These are phyloP conservation scores for Limosa lapponica DNA, from an alignment of 2,797 vertebrate genomes.

Conservation along the genomic window DNA sequence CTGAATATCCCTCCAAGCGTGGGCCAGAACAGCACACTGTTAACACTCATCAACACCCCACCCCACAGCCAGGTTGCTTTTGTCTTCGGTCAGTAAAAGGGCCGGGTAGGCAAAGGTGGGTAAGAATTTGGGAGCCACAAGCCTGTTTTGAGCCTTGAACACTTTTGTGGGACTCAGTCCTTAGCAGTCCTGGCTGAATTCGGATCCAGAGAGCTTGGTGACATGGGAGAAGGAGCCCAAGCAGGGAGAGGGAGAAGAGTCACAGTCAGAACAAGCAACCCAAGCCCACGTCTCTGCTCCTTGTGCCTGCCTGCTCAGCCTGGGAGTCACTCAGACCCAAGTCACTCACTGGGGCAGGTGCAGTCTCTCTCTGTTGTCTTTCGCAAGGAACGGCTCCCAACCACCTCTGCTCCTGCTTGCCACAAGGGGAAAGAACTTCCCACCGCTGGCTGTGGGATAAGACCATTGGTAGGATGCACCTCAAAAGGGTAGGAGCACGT, in stretches of 20 bases:
- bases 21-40: neutral
- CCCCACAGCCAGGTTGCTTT: neutral
- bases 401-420: neutral
- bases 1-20: neutral
- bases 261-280: neutral
- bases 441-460: neutral
- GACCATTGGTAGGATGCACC: neutral
- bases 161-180: neutral
- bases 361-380: neutral
- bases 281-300: rapidly evolving
- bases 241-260: neutral
- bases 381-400: neutral
- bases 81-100: neutral
- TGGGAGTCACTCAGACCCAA: rapidly evolving
- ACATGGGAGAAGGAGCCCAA: neutral
- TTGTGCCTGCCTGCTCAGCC: rapidly evolving
- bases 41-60: rapidly evolving
- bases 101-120: neutral
- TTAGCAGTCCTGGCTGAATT: neutral
- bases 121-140: neutral
- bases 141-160: neutral
- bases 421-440: neutral
- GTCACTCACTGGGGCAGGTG: neutral
- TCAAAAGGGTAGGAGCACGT: neutral
- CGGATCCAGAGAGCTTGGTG: neutral